Evolutionary conservation across 1,140 invertebrate species (phyloP), one percentile per base, ranked within the genome.

Genomic region (Anastatus disparis): DNA sequence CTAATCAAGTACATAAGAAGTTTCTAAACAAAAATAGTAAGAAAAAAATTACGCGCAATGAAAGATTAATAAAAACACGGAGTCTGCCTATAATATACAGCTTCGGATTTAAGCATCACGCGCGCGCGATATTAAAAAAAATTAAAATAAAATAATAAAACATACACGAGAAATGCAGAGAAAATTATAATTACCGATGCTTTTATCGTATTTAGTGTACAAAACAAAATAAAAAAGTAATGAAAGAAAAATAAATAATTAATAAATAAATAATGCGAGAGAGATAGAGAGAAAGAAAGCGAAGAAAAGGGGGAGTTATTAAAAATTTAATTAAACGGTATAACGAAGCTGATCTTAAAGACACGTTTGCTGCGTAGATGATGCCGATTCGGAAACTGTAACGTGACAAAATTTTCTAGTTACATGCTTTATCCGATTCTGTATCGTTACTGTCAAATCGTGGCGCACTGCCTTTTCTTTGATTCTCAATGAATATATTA

Each of bases 181-280:
- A 66, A 73, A 69, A 73, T 56, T 58, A 64, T 29, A 42, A 69
- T 71, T 69, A 72, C 55, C 65, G 74, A 76, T 70, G 77, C 77
- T 76, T 76, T 75, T 56, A 64, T 70, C 68, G 50, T 70, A 58
- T 70, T 81, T 78, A 80, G 79, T 79, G 77, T 82, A 79, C 78
- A 82, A 70, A 70, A 70, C 20, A 38, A 55, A 62, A 46, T 53
- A 50, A 63, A 53, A 53, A 69, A 62, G n/a, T 53, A 63, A 56
- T n/a, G 22, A 69, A 69, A 53, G 75, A 77, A 76, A 74, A 48
- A 69, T n/a, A n/a, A n/a, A n/a, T n/a, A n/a, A n/a, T 64, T 58
- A 71, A 63, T 70, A 75, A 74, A 74, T 67, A 74, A 74, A 74
- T 63, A 75, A 71, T 73, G 70, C 48, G 35, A 59, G 65, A 55